A percentile compares a stretch with the other conserved stretches of the same genome.
Evolutionary conservation across 2,888 invertebrate species (phyloP).

Genomic region (Rhamnusium bicolor): DNA sequence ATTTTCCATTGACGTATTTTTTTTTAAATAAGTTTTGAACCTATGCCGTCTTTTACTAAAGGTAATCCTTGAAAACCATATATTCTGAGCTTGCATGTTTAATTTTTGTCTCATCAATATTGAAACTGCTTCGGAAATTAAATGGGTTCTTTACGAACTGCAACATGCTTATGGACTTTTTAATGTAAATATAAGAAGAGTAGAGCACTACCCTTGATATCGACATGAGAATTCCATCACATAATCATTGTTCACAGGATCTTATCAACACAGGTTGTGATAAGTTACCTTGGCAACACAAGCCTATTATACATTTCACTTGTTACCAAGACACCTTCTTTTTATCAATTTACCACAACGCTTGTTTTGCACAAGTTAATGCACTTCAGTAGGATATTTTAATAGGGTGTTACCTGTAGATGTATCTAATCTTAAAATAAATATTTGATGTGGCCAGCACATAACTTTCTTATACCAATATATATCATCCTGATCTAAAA

Average conservation of each 20-base stretch:
- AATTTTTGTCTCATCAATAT: too few species aligned
- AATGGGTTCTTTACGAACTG: not conserved
- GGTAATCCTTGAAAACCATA: too few species aligned
- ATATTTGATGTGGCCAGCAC: too few species aligned
- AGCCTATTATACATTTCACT: slow-evolving; percentile 41
- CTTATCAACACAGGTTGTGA: slow-evolving; percentile 61
- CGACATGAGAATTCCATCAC: slow-evolving; percentile 64
- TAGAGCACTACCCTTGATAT: slow-evolving; percentile 37
- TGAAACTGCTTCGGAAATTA: not conserved
- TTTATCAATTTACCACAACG: slow-evolving; percentile 40
- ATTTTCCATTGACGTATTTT: too few species aligned
- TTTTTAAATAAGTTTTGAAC: too few species aligned
- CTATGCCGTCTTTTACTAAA: too few species aligned
- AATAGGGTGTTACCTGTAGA: slow-evolving; percentile 22
- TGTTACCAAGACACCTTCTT: slow-evolving; percentile 42
- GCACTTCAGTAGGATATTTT: slow-evolving; percentile 35
- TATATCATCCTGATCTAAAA: too few species aligned
- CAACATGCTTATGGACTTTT: not conserved
- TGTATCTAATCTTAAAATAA: too few species aligned
- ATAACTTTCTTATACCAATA: too few species aligned
- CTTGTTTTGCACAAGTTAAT: slow-evolving; percentile 47
- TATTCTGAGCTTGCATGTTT: too few species aligned
- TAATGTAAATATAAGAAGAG: not conserved
- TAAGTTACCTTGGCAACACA: slow-evolving; percentile 48
- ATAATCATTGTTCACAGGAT: slow-evolving; percentile 36